Base-by-base conservation (phyloP, 64 coral and sea anemone genomes). In the Montipora foliosa region DNA sequence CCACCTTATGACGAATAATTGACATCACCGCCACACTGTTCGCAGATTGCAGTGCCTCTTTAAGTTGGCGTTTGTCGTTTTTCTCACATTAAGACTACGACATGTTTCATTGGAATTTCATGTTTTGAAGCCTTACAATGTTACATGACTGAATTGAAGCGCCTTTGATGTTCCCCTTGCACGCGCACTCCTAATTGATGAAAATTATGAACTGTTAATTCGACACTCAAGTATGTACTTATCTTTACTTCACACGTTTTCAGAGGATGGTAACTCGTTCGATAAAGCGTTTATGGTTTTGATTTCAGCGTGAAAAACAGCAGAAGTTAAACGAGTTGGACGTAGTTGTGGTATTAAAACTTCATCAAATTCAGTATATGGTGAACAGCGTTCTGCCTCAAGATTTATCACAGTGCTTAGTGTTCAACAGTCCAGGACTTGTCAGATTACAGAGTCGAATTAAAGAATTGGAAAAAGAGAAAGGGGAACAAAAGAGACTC, bases 301-400 rank as follows among this genome's bases (percentile, higher is more conserved):
- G 52, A 2, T 88, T 62, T 72, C 75, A 98, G 97, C 97, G 97
- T 55, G 94, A 98, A 62, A 98, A 98, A 53, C 97, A 98, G 50
- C 97, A 98, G 52, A 98, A 98, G 79, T 49, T 98, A n/a, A 98
- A 98, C 94, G 97, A 98, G 82, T 66, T 98, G 76, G 97, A 98
- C 51, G 97, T 98, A 46, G 97, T 98, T 44, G 97, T 98, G 47
- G 92, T 95, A 70, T 21, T 96, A 17, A 87, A 91, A 68, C 78
- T 98, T 19, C 94, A 92, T 79, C 97, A 98, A 66, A 93, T 98
- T 47, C 97, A 98, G 29, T 89, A 98, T 83, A 94, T 96, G 88
- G 24, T 98, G 6, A 96, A 96, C 79, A 91, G 91, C 60, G 49
- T 64, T 4, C 93, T 98, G 25, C 83, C 97, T 37, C 97, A 98